Evolutionary conservation across 2,888 invertebrate species (phyloP).

Genomic region (Coenonympha glycerion): DNA sequence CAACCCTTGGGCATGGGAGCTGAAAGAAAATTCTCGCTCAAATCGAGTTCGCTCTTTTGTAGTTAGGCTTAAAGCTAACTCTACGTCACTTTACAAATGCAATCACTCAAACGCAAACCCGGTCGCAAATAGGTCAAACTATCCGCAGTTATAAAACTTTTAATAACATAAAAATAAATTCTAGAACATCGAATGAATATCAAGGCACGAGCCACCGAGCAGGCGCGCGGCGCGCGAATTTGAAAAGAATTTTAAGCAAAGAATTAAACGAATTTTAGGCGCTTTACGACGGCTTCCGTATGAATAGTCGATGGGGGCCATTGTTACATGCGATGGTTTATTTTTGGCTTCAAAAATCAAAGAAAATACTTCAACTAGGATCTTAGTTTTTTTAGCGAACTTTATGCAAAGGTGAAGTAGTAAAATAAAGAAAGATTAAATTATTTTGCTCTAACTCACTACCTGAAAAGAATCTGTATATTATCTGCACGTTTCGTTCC

Average conservation of each 20-base stretch:
- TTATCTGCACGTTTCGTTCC: no score
- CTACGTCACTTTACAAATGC: background rate
- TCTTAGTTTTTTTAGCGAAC: no score
- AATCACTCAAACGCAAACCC: background rate
- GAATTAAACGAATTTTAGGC: slow-evolving; percentile 38
- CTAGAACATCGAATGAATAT: slow-evolving; percentile 1
- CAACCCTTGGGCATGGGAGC: no score
- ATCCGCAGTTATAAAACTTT: background rate
- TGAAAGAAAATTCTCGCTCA: no score
- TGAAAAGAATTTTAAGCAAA: slow-evolving; percentile 37
- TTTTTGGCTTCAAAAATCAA: slow-evolving; percentile 25
- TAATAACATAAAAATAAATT: slow-evolving; percentile 3
- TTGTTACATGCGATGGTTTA: slow-evolving; percentile 25
- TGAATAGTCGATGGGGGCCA: slow-evolving; percentile 23
- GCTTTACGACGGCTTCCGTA: slow-evolving; percentile 31
- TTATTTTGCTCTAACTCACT: no score
- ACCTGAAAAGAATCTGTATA: no score
- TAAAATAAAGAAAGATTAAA: no score
- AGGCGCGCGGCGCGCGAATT: slow-evolving; percentile 1
- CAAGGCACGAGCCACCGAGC: background rate
- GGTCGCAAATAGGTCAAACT: background rate
- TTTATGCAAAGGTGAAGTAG: no score
- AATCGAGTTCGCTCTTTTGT: no score
- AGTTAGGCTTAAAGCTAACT: no score
- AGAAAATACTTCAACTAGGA: background rate